Evolutionary conservation across 2,888 invertebrate species (phyloP), one percentile per base, ranked within the genome.

Genomic region (Agrypnus murinus): DNA sequence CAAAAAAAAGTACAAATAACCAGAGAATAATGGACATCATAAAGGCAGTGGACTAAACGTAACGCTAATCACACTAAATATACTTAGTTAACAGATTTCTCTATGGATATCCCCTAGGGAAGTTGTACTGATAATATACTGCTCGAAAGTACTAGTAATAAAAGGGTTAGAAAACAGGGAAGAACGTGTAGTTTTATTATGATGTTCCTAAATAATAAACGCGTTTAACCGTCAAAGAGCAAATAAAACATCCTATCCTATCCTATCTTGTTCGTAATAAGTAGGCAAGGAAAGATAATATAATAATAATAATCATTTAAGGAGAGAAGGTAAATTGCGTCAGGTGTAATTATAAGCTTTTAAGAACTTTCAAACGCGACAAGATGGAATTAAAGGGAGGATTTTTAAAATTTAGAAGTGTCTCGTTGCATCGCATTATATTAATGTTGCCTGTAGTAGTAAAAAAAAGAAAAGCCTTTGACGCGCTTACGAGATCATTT

Each of bases 291-390:
- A n/a, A n/a, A n/a, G n/a, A n/a, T n/a, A 46, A 2, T 17, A 17
- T 40, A 19, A 19, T 10, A 10, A 46, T 46, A 46, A 46, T 19
- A 19, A 46, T 5, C 10, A 5, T 46, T 2, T 17, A 15, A 15
- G 14, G 17, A 19, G 43, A 10, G 14, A 17, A 17, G 19, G 7
- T 14, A 46, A 46, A 46, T 46, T 46, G 14, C 14, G 17, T 46
- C 46, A 46, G 10, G 19, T 46, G 46, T 19, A 46, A 46, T 46
- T 46, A 46, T 46, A 19, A 46, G 46, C 46, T 46, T 46, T 46
- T 46, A 46, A 46, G 46, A n/a, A n/a, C 46, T 15, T 17, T 46
- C 19, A 15, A 19, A 19, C 46, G 19, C 46, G 46, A 19, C 19
- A 10, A 10, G 4, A 17, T n/a, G 17, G 7, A 46, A n/a, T n/a